Base-by-base conservation (phyloP, 2,888 invertebrate species). In the Acrocera orbiculus region DNA sequence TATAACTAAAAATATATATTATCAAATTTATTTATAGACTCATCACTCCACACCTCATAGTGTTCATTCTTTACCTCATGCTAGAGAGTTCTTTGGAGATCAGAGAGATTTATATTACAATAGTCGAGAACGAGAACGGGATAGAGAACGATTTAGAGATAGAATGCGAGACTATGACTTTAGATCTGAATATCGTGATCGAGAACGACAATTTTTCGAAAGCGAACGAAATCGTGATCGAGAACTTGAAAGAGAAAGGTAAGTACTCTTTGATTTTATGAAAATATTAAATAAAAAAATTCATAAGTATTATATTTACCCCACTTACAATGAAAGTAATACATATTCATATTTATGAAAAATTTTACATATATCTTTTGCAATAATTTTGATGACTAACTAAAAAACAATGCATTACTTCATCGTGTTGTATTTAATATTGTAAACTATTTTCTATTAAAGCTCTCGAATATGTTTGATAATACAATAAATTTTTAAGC, bases 31-130 rank as follows among this genome's bases (percentile, higher is more conserved):
- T 40, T 49, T 45, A 14, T 42, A 60, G 57, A 58, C 58, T 48
- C 61, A 60, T 47, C 62, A 62, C 45, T 61, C 61, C 46, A 61
- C 62, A 52, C 61, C 62, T 47, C 62, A 62, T 51, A 62, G 62
- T 55, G 57, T 62, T 54, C 62, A 62, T 51, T 62, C 62, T 47
- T 52, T 62, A 50, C 61, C 61, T 49, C 58, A 60, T 48, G 56
- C 58, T 47, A 59, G 60, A 45, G 60, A 61, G 45, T 51, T 58
- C 42, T 46, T 60, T 48, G 55, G 60, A 41, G 62, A 62, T 47
- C 58, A 58, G 38, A 52, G 61, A 47, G 61, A 61, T 40, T 48
- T 57, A 47, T 60, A 57, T 49, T 61, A 58, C 50, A 58, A 56
- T 48, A 58, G 54, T 46, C 56, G 58, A 46, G 61, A 61, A 40